Conservation (phyloP, 2,888 invertebrate genomes). For the Noctua janthina region DNA sequence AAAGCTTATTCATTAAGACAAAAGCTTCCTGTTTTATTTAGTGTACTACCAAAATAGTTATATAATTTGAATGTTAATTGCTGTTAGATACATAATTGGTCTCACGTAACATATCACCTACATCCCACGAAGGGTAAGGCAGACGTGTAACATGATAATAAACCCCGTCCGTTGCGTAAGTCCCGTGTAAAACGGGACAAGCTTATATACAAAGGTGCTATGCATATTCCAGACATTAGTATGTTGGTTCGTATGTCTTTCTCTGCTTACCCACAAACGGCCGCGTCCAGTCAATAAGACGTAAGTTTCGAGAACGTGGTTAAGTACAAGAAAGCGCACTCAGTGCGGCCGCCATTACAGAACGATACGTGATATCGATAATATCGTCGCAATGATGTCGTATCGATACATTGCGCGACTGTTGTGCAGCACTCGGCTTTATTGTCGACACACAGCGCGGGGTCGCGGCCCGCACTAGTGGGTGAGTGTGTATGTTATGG, state of each 20-base stretch:
- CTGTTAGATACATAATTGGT: not conserved
- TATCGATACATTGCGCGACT: not conserved
- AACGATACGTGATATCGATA: conserved; percentile 21
- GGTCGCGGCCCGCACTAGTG: not conserved
- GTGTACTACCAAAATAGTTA: not conserved
- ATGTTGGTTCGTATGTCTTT: too few relatives aligned
- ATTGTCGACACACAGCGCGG: conserved; percentile 24
- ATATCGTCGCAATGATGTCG: not conserved
- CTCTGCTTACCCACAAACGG: not conserved
- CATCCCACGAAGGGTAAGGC: not conserved
- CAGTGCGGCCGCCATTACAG: conserved; percentile 29
- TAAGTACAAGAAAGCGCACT: conserved; percentile 51
- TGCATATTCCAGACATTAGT: not conserved
- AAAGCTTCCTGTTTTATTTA: not conserved
- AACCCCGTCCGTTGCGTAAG: not conserved
- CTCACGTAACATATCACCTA: not conserved
- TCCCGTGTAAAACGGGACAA: not conserved
- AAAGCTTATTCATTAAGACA: not conserved
- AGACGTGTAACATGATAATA: conserved; percentile 14
- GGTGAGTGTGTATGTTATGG: not conserved
- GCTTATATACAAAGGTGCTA: not conserved
- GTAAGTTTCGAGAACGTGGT: conserved; percentile 17
- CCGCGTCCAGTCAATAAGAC: not conserved
- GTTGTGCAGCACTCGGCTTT: conserved; percentile 32
- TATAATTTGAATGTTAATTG: not conserved